Evolutionary conservation across 1,140 invertebrate species (phyloP), one percentile per base, ranked within the genome.

Genomic region (Chironomus tepperi): DNA sequence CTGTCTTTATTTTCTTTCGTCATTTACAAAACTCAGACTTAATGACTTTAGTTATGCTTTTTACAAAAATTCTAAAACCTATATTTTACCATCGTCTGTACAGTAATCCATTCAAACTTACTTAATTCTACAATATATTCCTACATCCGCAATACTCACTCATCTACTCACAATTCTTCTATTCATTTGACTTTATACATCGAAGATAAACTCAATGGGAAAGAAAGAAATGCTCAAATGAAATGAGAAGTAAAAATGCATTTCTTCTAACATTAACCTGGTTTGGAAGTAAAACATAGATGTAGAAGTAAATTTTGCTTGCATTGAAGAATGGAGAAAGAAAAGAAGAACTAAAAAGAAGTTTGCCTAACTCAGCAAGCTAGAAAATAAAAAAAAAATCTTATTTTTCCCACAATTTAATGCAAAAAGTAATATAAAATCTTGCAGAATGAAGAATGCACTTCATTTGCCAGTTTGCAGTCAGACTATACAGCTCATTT

Each of bases 341-440:
- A 12, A n/a, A 57, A n/a, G 43, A 15, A 47, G 15, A 47, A 47
- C 2, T 47, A 12, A 57, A 57, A 57, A n/a, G 47, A 57, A 57
- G 47, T 57, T 57, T 57, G 10, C 47, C 47, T 12, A n/a, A 57
- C 24, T 57, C 47, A n/a, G 47, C 3, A 12, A 57, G 47, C 47
- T 57, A 57, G n/a, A 57, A n/a, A 47, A 47, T 6, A 47, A 47
- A 47, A 47, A 47, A 2, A 57, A 12, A 10, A 15, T 10, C 12
- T 8, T 19, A 10, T 70, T 18, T 70, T 70, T 70, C 65, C 18
- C 65, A 70, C 19, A 70, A 70, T 70, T 57, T 21, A 70, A 70
- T 70, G 3, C n/a, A 18, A 70, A 18, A 70, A 21, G 16, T 18
- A 70, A 70, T 70, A 70, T 70, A 70, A 70, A 70, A 70, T 70